Base-by-base conservation (phyloP, 37 sponge, comb jelly and placozoan species). In the Geodia barretti region DNA sequence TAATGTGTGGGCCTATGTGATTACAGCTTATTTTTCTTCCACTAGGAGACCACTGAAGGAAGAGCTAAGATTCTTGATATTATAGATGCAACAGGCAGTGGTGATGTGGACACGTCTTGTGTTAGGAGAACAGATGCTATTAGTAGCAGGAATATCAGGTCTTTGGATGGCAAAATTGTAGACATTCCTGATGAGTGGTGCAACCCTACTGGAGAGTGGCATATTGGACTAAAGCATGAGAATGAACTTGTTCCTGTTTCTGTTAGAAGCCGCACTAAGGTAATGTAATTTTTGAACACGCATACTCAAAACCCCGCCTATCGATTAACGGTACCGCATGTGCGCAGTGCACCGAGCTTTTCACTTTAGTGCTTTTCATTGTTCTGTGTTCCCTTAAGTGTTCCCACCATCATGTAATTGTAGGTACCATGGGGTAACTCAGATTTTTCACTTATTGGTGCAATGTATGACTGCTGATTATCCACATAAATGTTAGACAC, bases 41-140 rank as follows among this genome's bases (percentile, higher is more conserved):
- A n/a, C 0, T 60, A 95, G 95, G 74, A 64, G 28, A 97, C 97
- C 0, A 68, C 82, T 23, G 80, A 90, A 34, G 98, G 98, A 7
- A 35, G 70, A 36, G 90, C 69, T 17, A 97, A 97, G 81, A 95
- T 97, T 24, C 33, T 97, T 9, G 98, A 92, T 47, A 38, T 92
- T 25, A 83, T 95, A 11, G 98, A 97, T 68, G 74, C 91, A 1
- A 87, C 88, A 41, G 98, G 98, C 4, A 89, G 93, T 79, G 98
- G 98, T 47, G 98, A 97, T 83, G 98, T 97, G 39, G 98, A 97
- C 73, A 97, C 95, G 1, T 87, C 89, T 5, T 36, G 41, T 14
- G 69, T 89, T 3, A 19, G 64, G 39, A 90, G 60, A 24, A 75
- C 78, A 4, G 70, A 19, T 2, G 54, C 33, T 0, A 69, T 31